Evolutionary conservation across 2,888 invertebrate species (phyloP), one percentile per base, ranked within the genome.

Genomic region (Volucella bombylans): DNA sequence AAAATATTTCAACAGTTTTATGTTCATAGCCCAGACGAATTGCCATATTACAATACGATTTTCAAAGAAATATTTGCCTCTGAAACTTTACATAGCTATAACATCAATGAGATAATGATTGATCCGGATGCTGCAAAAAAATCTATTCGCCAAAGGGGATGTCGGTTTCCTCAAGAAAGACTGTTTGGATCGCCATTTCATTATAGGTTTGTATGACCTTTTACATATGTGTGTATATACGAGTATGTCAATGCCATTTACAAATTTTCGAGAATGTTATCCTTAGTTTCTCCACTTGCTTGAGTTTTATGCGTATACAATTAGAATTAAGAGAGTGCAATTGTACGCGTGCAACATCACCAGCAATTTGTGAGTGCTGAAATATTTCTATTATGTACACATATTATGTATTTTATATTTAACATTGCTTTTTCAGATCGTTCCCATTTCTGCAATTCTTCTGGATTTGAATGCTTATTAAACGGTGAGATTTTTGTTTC

Each of bases 151-250:
- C 12, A 82, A 31, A 81, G 87, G 6, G 59, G 79, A 14, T 87
- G 87, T 61, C 50, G 87, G 55, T 86, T 86, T 77, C 86, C 87
- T 6, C 45, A 79, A n/a, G 87, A 87, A 67, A 67, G n/a, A 23
- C 9, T 86, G 14, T n/a, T 61, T 8, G 68, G 71, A 45, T 87
- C 79, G 14, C 68, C 76, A 45, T 77, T 57, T 77, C 82, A 87
- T 57, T 87, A 87, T 54, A 86, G 86, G 87, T 86, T 45, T 62
- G 47, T 12, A 11, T 1, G 8, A 8, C n/a, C 4, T 0, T 10
- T 3, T 18, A 45, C 15, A 45, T 11, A 0, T 57, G 14, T 0
- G 41, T 57, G 8, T 38, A 23, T 11, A 0, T 59, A 10, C 0
- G 38, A 38, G 9, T 38, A 9, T 64, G 31, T 6, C 0, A 38